Evolutionary conservation across 2,113 vertebrate species (phyloP).

Genomic region (Amia ocellicauda): DNA sequence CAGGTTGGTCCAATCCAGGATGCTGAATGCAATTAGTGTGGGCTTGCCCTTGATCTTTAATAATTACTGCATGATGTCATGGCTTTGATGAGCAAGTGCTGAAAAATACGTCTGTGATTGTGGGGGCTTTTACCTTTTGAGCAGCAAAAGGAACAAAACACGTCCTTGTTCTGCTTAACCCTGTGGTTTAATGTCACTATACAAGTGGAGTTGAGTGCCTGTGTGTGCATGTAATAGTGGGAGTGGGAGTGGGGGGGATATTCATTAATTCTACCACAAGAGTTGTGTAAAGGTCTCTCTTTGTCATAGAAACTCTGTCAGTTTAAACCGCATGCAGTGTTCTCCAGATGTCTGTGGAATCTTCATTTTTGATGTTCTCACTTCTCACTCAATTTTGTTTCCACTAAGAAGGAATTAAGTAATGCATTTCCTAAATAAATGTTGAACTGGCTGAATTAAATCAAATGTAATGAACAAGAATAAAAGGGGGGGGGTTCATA

Average conservation of each 20-base stretch:
- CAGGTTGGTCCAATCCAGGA: constrained; percentile 84
- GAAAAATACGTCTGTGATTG: constrained; percentile 28
- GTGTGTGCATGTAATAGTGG: constrained; percentile 19
- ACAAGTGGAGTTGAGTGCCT: constrained; percentile 20
- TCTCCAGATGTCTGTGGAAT: too few relatives aligned
- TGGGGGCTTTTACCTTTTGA: constrained; percentile 26
- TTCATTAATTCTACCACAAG: constrained; percentile 15
- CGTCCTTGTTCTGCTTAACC: constrained; percentile 26
- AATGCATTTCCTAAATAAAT: constrained; percentile 13
- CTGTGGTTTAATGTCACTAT: constrained; percentile 9
- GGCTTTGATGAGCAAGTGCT: constrained; percentile 48
- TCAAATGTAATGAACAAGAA: too few relatives aligned
- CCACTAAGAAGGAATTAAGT: constrained; percentile 23
- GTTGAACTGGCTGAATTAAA: too few relatives aligned
- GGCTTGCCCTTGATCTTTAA: constrained; percentile 37
- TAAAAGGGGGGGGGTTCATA: too few relatives aligned
- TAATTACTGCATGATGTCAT: constrained; percentile 78
- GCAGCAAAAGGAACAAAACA: constrained; percentile 23
- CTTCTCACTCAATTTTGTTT: constrained; percentile 25
- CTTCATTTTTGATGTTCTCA: neutral
- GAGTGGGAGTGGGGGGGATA: constrained; percentile 10
- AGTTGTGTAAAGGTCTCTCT: constrained; percentile 10
- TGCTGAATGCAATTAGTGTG: constrained; percentile 44
- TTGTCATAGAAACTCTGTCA: constrained; percentile 19
- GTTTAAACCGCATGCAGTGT: constrained; percentile 25